Conservation (phyloP, 2,113 vertebrate species). For the Parotia lawesii region DNA sequence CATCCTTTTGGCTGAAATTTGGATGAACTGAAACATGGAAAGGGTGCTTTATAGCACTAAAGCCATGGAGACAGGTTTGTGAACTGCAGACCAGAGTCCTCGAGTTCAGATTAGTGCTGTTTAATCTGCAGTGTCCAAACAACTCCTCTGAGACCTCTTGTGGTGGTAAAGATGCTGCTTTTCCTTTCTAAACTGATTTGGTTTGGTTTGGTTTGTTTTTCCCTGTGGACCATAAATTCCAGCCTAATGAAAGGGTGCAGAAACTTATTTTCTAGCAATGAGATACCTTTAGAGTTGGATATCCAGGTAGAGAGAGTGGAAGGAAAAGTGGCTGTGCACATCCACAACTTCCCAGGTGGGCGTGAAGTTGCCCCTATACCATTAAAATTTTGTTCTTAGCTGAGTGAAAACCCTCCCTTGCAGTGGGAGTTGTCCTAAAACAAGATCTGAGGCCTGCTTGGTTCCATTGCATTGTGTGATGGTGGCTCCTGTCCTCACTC, state of each 20-base stretch:
- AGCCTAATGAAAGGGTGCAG: neutral
- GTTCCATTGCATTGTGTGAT: neutral
- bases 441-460: neutral
- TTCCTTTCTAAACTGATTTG: neutral
- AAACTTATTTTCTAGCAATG: neutral
- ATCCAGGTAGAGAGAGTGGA: neutral
- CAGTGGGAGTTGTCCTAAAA: neutral
- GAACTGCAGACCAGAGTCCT: neutral
- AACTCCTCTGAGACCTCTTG: neutral
- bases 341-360: neutral
- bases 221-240: neutral
- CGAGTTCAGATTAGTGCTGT: neutral
- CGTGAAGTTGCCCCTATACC: neutral
- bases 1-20: neutral
- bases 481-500: neutral
- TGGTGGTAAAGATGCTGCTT: neutral
- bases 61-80: neutral
- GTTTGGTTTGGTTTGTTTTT: neutral
- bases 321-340: neutral
- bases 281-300: neutral
- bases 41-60: neutral
- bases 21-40: neutral
- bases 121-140: neutral
- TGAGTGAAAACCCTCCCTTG: neutral
- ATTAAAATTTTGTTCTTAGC: neutral